Conservation (phyloP, 2,888 invertebrate genomes). For the Metopia argyrocephala region DNA sequence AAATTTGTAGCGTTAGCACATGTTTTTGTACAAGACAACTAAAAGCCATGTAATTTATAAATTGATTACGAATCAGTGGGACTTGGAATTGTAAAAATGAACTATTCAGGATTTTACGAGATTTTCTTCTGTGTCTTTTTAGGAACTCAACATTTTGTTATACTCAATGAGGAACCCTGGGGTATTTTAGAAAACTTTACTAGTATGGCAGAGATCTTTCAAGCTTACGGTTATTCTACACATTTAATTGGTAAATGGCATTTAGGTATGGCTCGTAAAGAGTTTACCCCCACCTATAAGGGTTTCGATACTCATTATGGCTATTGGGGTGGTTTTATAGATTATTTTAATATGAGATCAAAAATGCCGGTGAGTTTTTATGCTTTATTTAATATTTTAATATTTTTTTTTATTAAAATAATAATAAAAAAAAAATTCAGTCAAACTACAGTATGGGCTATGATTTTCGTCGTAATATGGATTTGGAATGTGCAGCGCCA, state of each 20-base stretch:
- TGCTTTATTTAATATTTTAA: no score
- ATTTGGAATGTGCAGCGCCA: conserved; percentile 80
- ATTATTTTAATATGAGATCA: conserved; percentile 86
- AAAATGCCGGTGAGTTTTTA: conserved; percentile 76
- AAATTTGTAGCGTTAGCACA: no score
- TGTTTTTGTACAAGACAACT: no score
- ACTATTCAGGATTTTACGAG: no score
- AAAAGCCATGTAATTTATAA: no score
- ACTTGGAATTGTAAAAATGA: no score
- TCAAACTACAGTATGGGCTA: conserved; percentile 76
- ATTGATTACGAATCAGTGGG: no score
- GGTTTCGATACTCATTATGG: conserved; percentile 92
- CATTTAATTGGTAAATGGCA: conserved; percentile 95
- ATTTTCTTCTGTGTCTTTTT: no score
- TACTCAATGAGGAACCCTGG: conserved; percentile 84
- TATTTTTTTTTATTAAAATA: no score
- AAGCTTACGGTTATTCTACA: conserved; percentile 87
- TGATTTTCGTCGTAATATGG: conserved; percentile 80
- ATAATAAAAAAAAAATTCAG: not conserved
- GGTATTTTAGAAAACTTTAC: conserved; percentile 85
- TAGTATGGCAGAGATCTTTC: conserved; percentile 84
- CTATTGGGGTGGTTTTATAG: conserved; percentile 89
- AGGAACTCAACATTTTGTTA: conserved; percentile 87
- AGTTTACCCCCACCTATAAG: conserved; percentile 83
- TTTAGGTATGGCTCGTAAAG: conserved; percentile 85